Evolutionary conservation across 2,113 vertebrate species (phyloP).

Genomic region (Pomatostomus ruficeps): DNA sequence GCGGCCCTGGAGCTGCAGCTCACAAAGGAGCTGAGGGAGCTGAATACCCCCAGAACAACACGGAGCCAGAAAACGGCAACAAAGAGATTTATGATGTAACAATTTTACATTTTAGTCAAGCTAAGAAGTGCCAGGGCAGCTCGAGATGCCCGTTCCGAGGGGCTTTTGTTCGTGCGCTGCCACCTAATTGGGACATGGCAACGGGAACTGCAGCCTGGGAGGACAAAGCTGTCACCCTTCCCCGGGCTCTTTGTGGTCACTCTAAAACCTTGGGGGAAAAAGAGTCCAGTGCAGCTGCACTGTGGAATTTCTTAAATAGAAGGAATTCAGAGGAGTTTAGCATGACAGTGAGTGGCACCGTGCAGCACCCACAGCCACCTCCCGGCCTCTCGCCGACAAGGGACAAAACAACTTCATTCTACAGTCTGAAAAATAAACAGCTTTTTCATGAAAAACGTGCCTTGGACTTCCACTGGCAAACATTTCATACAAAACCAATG

Average conservation of each 20-base stretch:
- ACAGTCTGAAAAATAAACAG: not conserved
- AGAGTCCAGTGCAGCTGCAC: not conserved
- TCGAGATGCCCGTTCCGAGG: not conserved
- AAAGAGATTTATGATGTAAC: not conserved
- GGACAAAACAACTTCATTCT: not conserved
- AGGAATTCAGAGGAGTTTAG: not conserved
- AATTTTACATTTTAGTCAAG: not conserved
- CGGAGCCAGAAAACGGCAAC: not conserved
- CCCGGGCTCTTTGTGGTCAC: constrained; percentile 3
- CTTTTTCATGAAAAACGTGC: not conserved
- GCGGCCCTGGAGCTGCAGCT: not conserved
- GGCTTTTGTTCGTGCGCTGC: not conserved
- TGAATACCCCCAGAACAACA: not conserved
- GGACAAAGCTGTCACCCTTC: not conserved
- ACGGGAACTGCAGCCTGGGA: not conserved
- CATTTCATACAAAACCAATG: not conserved
- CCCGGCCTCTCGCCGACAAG: not conserved
- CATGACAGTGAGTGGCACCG: not conserved
- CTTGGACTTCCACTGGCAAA: not conserved
- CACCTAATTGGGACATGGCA: not conserved
- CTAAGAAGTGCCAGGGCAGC: not conserved
- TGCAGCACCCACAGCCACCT: not conserved
- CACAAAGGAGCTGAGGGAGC: not conserved
- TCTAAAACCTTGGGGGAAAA: not conserved
- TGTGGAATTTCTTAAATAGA: constrained; percentile 11